phyloP scores from a whole-genome alignment of 2,797 vertebrate species.

The Serranus cabrilla region DNA sequence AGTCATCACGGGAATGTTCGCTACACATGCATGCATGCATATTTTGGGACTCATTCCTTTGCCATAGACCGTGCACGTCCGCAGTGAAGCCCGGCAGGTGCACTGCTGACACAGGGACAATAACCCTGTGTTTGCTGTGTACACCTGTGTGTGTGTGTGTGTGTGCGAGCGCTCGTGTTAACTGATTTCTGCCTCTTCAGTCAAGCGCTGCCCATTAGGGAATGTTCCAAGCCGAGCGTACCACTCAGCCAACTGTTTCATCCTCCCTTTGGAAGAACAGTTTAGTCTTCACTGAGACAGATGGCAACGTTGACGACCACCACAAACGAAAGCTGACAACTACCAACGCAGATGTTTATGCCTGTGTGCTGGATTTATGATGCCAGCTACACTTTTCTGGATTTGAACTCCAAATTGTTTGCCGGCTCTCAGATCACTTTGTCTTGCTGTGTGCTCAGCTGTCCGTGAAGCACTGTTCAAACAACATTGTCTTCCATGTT shows the following conservation, averaged over 20 bases:
- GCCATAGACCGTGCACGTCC: conserved; percentile 17
- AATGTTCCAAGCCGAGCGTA: conserved; percentile 23
- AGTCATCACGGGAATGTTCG: conserved; percentile 9
- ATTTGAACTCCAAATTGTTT: conserved; percentile 57
- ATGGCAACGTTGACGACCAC: conserved; percentile 50
- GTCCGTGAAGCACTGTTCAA: conserved; percentile 54
- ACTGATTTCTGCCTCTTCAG: conserved; percentile 51
- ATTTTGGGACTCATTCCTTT: conserved; percentile 52
- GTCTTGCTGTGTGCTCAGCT: conserved; percentile 58
- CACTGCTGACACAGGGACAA: conserved; percentile 70
- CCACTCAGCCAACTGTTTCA: conserved; percentile 35
- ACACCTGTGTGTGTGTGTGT: conserved; percentile 21
- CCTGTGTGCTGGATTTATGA: conserved; percentile 35
- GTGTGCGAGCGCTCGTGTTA: neutral
- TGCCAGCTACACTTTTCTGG: conserved; percentile 28
- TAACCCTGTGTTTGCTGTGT: conserved; percentile 63
- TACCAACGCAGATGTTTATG: conserved; percentile 45
- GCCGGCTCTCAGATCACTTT: conserved; percentile 45
- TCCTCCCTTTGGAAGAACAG: conserved; percentile 30
- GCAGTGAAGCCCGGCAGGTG: conserved; percentile 66
- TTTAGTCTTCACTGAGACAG: conserved; percentile 58
- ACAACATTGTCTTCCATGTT: conserved; percentile 55
- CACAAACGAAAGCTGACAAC: conserved; percentile 50
- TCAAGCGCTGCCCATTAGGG: conserved; percentile 44
- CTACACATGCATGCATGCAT: neutral